Conservation (phyloP, 2,797 vertebrate genomes). For the Leucoraja ocellata region DNA sequence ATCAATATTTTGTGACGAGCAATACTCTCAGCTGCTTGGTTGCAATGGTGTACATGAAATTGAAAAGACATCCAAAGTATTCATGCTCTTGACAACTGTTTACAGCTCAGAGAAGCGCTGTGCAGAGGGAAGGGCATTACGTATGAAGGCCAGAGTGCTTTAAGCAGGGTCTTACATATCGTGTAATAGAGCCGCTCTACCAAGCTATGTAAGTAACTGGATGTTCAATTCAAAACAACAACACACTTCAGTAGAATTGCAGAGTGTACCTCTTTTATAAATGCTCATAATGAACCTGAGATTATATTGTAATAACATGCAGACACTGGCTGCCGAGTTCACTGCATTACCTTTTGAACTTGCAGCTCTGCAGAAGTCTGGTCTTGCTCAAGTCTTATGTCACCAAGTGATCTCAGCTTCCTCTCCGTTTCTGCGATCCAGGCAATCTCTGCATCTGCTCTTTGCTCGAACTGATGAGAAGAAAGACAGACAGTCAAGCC, state of each 20-base stretch:
- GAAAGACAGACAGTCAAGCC: slow-evolving; percentile 32
- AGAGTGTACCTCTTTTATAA: background rate
- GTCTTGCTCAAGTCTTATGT: slow-evolving; percentile 87
- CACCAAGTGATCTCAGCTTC: slow-evolving; percentile 77
- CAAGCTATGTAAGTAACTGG: too few species aligned
- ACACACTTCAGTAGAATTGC: too few species aligned
- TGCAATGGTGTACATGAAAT: too few species aligned
- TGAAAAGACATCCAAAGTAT: too few species aligned
- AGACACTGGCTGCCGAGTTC: background rate
- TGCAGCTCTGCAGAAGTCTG: slow-evolving; percentile 86
- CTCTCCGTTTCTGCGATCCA: slow-evolving; percentile 82
- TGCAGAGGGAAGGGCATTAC: too few species aligned
- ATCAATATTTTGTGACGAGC: too few species aligned
- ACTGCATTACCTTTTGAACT: slow-evolving; percentile 86
- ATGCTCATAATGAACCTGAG: background rate
- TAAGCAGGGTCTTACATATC: too few species aligned
- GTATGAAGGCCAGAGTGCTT: too few species aligned
- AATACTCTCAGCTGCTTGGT: too few species aligned
- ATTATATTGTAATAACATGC: background rate
- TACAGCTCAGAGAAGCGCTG: too few species aligned
- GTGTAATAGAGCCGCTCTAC: too few species aligned
- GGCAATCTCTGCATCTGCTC: slow-evolving; percentile 75
- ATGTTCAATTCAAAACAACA: background rate
- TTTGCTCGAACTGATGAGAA: slow-evolving; percentile 81
- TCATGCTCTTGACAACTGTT: too few species aligned